Percentiles rank a stretch among this genome's conserved stretches.
phyloP scores from a whole-genome alignment of 2,888 invertebrate genomes.

The Hydriomena furcata region DNA sequence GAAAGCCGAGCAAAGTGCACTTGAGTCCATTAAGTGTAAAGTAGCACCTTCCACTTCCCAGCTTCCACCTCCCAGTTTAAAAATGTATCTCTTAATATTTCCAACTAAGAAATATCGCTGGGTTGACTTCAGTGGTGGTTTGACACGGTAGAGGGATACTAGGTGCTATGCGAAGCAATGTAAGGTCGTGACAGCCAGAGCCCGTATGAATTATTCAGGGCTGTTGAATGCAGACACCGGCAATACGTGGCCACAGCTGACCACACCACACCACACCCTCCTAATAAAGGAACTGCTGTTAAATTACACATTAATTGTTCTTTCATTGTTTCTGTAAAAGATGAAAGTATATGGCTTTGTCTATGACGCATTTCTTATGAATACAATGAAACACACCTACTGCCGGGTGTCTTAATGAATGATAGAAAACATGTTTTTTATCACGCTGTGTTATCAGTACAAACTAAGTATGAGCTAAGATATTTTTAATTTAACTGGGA shows the following conservation, averaged over 20 bases:
- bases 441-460: neutral
- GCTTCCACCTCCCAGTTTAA: no score
- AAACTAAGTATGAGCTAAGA: no score
- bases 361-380: slow-evolving; percentile 25
- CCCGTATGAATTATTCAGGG: slow-evolving; percentile 70
- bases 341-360: slow-evolving; percentile 31
- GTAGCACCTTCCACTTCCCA: slow-evolving; percentile 40
- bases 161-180: slow-evolving; percentile 51
- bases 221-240: slow-evolving; percentile 55
- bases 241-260: slow-evolving; percentile 44
- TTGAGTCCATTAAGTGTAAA: slow-evolving; percentile 47
- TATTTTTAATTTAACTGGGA: no score
- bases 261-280: slow-evolving; percentile 51
- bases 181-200: slow-evolving; percentile 58
- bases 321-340: slow-evolving; percentile 30
- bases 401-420: slow-evolving; percentile 3
- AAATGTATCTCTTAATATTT: slow-evolving; percentile 41
- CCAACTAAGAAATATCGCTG: slow-evolving; percentile 36
- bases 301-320: slow-evolving; percentile 39
- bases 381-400: slow-evolving; percentile 17
- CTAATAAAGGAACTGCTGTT: slow-evolving; percentile 41
- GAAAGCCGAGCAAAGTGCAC: slow-evolving; percentile 35
- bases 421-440: slow-evolving; percentile 3
- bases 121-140: slow-evolving; percentile 18
- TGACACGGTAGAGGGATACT: slow-evolving; percentile 35